Conservation (phyloP, 2,113 vertebrate genomes). For the Austrofundulus limnaeus region DNA sequence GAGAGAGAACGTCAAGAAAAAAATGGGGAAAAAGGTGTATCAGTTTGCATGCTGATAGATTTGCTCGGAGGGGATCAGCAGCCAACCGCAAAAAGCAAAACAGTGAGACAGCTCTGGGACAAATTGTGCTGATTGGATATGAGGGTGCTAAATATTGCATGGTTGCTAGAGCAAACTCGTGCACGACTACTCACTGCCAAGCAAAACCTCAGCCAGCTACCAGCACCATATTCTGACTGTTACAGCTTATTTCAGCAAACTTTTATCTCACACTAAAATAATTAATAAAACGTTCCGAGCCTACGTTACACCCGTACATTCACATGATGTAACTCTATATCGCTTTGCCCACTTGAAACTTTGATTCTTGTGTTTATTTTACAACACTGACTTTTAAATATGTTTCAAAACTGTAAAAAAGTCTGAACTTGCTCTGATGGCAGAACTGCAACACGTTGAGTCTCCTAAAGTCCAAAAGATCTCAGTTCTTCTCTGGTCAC, state of each 20-base stretch:
- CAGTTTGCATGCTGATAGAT: constrained; percentile 53
- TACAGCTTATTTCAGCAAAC: constrained; percentile 18
- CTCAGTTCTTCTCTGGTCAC: constrained; percentile 4
- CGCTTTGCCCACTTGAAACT: constrained; percentile 4
- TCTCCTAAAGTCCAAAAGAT: constrained; percentile 49
- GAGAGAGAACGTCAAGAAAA: constrained; percentile 36
- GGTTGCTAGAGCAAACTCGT: constrained; percentile 38
- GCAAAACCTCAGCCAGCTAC: constrained; percentile 9
- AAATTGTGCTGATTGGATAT: constrained; percentile 47
- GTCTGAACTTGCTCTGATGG: constrained; percentile 42
- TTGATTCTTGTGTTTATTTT: constrained; percentile 21
- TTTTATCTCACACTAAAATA: constrained; percentile 4
- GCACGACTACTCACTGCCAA: constrained; percentile 14
- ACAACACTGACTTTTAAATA: constrained; percentile 19
- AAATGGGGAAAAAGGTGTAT: constrained; percentile 34
- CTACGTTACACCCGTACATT: constrained; percentile 24
- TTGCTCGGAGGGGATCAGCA: constrained; percentile 54
- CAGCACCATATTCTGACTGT: constrained; percentile 1
- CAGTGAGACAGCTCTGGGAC: constrained; percentile 49
- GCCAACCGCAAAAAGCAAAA: constrained; percentile 42
- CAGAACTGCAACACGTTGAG: constrained; percentile 31
- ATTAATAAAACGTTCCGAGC: constrained; percentile 14
- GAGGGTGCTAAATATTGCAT: constrained; percentile 48
- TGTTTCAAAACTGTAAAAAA: constrained; percentile 21
- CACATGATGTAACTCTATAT: neutral